Evolutionary conservation across 2,888 invertebrate genomes (phyloP), one percentile per base, ranked within the genome.

Genomic region (Rhagonycha fulva): DNA sequence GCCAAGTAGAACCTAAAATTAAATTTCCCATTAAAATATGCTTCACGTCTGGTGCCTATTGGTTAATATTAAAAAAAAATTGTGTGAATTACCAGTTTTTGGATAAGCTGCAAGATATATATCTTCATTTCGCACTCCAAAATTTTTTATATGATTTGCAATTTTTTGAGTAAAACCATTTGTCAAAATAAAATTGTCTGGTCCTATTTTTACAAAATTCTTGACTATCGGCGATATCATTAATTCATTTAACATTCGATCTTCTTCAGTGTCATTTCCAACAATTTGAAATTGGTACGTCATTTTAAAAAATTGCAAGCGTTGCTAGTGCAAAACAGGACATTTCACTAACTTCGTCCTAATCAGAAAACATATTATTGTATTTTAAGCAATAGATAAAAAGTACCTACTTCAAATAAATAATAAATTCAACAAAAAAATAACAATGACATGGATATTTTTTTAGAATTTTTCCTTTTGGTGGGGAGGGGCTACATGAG

Each of bases 1-100:
- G 90, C 94, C 94, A 94, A 14, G 95, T 95, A 24, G 94, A 94
- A 5, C 93, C 93, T 93, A 82, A 63, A 12, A 32, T 32, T 3
- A 4, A 12, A 32, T 7, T 26, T 26, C 4, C 0, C 26, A 7
- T 7, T 26, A 7, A 26, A 26, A 7, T 26, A 26, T 7, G 0
- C 77, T 62, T 26, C 26, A 26, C 7, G 26, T 7, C 71, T 60
- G 19, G 5, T 26, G 4, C 4, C 4, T 26, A 26, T 2, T 4
- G 4, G 24, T 2, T 24, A 4, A 24, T 2, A 4, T 24, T 24
- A 24, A 24, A 24, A 4, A 4, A 24, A 24, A 24, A 24, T 24
- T 24, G 4, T 79, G 84, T 26, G 7, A 26, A 26, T 32, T 84
- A 91, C 91, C 91, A 72, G 89, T 88, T 86, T 91, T 91, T 1